These are phyloP conservation scores for Drosophila nannoptera DNA, from an alignment of 1,140 invertebrate genomes.

Conservation along the genomic window DNA sequence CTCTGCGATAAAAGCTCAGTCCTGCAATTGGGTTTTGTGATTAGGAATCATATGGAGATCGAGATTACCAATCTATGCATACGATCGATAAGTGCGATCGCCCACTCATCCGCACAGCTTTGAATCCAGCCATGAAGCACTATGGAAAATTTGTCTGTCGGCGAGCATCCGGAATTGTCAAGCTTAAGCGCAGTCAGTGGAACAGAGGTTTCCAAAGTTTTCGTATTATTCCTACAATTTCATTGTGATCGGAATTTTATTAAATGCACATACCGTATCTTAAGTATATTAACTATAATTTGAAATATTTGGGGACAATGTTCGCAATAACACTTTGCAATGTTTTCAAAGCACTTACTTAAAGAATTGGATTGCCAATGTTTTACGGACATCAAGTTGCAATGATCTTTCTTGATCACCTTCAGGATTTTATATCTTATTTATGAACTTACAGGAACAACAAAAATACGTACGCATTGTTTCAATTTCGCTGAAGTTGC, in stretches of 20 bases:
- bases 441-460: background rate
- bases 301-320: background rate
- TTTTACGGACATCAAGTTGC: constrained; percentile 47
- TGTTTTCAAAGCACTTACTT: constrained; percentile 29
- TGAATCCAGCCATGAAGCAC: constrained; percentile 77
- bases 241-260: background rate
- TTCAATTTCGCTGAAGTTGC: constrained; percentile 21
- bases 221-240: constrained; percentile 54
- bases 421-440: constrained; percentile 7
- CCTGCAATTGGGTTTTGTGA: constrained; percentile 45
- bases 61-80: constrained; percentile 16
- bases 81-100: constrained; percentile 66
- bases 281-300: background rate
- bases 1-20: constrained; percentile 66
- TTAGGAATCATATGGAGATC: background rate
- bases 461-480: constrained; percentile 32
- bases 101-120: constrained; percentile 69
- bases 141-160: constrained; percentile 67
- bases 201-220: constrained; percentile 45
- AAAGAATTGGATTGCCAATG: constrained; percentile 53
- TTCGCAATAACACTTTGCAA: background rate
- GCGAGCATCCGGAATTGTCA: constrained; percentile 42
- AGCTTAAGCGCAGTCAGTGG: constrained; percentile 39
- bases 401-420: constrained; percentile 27
- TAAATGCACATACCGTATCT: constrained; percentile 1